Evolutionary conservation across 2,888 invertebrate genomes (phyloP).

Genomic region (Tetragonisca angustula): DNA sequence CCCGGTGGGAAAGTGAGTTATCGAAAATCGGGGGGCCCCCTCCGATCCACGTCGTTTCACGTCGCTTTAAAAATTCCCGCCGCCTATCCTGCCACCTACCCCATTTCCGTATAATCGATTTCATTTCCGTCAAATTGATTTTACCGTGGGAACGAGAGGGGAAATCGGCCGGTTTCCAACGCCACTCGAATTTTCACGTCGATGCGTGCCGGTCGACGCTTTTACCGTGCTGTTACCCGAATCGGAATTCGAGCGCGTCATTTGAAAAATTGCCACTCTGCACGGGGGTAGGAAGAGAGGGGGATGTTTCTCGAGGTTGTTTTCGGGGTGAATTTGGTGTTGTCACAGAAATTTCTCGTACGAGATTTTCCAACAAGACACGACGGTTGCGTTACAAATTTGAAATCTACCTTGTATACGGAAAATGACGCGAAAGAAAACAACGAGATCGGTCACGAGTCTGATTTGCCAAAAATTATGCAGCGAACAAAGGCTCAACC

Average conservation of each 20-base stretch:
- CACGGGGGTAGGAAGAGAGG: too few species aligned
- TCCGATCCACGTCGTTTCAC: background rate
- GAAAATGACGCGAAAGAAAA: too few species aligned
- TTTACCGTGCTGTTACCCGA: background rate
- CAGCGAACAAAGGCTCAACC: too few species aligned
- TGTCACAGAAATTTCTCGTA: too few species aligned
- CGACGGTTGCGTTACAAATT: too few species aligned
- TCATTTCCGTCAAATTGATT: slow-evolving; percentile 34
- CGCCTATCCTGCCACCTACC: background rate
- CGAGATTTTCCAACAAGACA: too few species aligned
- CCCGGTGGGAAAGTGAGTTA: slow-evolving; percentile 52
- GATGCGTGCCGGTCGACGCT: background rate
- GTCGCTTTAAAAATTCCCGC: slow-evolving; percentile 47
- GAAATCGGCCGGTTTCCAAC: background rate
- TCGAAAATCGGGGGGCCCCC: slow-evolving; percentile 43
- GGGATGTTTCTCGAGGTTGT: background rate
- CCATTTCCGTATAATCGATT: slow-evolving; percentile 14
- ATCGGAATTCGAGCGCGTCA: background rate
- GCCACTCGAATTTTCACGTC: slow-evolving; percentile 7
- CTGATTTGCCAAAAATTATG: too few species aligned
- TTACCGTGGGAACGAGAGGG: background rate
- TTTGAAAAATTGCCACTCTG: background rate
- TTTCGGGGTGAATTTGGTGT: background rate
- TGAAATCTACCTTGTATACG: too few species aligned
- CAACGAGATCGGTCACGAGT: too few species aligned